These are phyloP conservation scores for Apodemia zela DNA, from an alignment of 2,888 invertebrate species.

Conservation along the genomic window DNA sequence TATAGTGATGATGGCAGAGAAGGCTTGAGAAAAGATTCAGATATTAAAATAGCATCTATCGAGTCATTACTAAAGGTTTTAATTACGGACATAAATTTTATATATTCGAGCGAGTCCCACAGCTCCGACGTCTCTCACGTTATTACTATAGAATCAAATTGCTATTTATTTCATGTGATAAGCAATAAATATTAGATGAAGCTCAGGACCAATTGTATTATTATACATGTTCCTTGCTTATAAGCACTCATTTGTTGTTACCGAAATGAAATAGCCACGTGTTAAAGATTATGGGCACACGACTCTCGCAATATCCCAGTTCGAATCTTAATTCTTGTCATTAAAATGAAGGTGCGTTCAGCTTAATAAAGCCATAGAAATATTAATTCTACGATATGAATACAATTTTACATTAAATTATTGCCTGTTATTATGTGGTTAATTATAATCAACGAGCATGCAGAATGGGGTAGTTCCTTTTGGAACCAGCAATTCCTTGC, in stretches of 20 bases:
- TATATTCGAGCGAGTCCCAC: constrained; percentile 39
- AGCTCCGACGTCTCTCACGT: constrained; percentile 47
- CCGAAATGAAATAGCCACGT: constrained; percentile 72
- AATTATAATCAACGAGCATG: not conserved
- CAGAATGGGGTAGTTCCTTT: not conserved
- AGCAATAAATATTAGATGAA: constrained; percentile 73
- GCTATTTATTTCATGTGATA: constrained; percentile 59
- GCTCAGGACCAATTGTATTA: constrained; percentile 62
- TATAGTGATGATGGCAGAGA: too few species aligned
- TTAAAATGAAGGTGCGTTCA: constrained; percentile 18
- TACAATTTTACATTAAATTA: constrained; percentile 1
- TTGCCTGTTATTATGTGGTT: not conserved
- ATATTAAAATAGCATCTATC: too few species aligned
- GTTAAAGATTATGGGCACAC: constrained; percentile 58
- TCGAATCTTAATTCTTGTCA: constrained; percentile 16
- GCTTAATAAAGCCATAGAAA: constrained; percentile 6
- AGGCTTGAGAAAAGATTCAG: too few species aligned
- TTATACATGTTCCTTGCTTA: constrained; percentile 49
- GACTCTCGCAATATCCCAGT: constrained; percentile 43
- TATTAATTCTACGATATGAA: constrained; percentile 1
- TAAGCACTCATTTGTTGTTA: constrained; percentile 68
- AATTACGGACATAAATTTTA: constrained; percentile 49
- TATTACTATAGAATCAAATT: constrained; percentile 59
- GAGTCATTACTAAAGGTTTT: too few species aligned
- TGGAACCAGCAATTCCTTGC: too few species aligned